phyloP scores from a whole-genome alignment of 2,113 vertebrate genomes.

The Pao palembangensis region DNA sequence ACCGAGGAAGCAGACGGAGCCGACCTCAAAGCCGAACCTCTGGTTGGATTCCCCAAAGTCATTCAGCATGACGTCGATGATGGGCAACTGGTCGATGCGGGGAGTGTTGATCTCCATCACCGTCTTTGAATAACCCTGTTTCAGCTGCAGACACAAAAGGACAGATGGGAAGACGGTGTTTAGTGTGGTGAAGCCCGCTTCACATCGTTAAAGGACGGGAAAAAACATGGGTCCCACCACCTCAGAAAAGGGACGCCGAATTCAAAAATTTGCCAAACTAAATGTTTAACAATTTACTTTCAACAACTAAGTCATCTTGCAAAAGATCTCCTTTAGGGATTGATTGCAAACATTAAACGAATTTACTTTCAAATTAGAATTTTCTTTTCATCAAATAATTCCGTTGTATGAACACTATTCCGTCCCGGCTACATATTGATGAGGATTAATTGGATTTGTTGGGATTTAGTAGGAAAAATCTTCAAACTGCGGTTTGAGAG shows the following conservation, averaged over 20 bases:
- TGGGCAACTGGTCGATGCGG: constrained; percentile 95
- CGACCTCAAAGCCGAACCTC: constrained; percentile 98
- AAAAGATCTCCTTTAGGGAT: no score
- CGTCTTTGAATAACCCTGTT: constrained; percentile 88
- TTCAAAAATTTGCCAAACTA: no score
- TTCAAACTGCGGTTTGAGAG: constrained; percentile 11
- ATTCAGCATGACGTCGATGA: constrained; percentile 98
- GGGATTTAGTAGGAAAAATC: not conserved
- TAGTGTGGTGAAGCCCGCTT: not conserved
- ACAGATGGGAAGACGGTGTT: not conserved
- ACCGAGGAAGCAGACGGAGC: constrained; percentile 95
- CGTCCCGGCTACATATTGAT: not conserved
- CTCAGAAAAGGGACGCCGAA: not conserved
- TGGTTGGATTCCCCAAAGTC: constrained; percentile 98
- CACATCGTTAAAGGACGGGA: no score
- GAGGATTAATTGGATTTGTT: not conserved
- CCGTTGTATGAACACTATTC: not conserved
- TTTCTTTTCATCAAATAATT: not conserved
- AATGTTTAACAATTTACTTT: no score
- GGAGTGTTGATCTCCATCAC: constrained; percentile 97
- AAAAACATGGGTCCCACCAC: not conserved
- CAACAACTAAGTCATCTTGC: no score
- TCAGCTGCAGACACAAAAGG: constrained; percentile 73
- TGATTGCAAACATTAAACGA: no score
- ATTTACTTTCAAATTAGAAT: not conserved